These are phyloP conservation scores for Phrynosoma platyrhinos DNA, from an alignment of 2,113 vertebrate genomes.

Conservation along the genomic window DNA sequence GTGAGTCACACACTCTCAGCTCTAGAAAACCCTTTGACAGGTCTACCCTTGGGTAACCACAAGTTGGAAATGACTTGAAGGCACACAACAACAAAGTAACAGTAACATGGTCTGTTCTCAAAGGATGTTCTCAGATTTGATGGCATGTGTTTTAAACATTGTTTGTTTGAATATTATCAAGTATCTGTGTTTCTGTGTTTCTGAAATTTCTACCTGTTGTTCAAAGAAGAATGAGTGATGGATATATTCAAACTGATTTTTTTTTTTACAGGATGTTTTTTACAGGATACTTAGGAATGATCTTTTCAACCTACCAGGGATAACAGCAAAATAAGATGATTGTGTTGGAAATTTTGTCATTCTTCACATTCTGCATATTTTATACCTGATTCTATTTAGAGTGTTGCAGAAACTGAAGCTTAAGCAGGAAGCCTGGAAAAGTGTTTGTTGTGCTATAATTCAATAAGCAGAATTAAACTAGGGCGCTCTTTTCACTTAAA, in stretches of 20 bases:
- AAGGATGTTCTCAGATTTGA: not conserved
- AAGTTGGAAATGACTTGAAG: no score
- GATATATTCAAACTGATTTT: not conserved
- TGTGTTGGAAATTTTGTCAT: not conserved
- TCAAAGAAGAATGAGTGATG: not conserved
- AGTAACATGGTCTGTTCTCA: not conserved
- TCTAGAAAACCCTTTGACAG: no score
- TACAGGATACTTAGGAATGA: not conserved
- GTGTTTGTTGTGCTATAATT: not conserved
- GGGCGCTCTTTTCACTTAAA: no score
- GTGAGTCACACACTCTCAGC: no score
- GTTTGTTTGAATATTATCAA: not conserved
- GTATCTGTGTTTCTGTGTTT: not conserved
- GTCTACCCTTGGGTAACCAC: no score
- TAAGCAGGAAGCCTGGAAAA: not conserved
- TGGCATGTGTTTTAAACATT: not conserved
- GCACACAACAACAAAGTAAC: no score
- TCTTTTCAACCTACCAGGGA: not conserved
- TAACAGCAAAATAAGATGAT: not conserved
- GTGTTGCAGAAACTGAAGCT: slow-evolving; percentile 9
- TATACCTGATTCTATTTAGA: not conserved
- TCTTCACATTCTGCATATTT: slow-evolving; percentile 29
- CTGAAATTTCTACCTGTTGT: not conserved
- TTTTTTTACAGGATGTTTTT: not conserved
- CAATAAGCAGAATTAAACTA: slow-evolving; percentile 39